Percentiles rank a stretch among this genome's conserved stretches.
phyloP scores from a whole-genome alignment of 2,888 invertebrate species.

The Drosophila incognita region DNA sequence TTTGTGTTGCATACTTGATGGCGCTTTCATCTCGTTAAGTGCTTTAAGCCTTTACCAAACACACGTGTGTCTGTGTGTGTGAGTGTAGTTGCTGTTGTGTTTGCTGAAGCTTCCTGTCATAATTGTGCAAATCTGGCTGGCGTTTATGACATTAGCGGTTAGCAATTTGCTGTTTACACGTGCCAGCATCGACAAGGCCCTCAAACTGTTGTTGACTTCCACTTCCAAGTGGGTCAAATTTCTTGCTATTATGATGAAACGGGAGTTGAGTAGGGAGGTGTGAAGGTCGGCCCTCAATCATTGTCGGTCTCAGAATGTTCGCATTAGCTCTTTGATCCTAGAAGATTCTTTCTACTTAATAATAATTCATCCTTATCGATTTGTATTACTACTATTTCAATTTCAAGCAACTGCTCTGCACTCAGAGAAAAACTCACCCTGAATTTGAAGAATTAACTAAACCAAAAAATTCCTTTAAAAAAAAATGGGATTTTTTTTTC shows the following conservation, averaged over 20 bases:
- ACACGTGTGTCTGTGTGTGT: neutral
- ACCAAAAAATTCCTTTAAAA: too few species aligned
- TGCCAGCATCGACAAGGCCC: slow-evolving; percentile 9
- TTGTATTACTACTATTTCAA: neutral
- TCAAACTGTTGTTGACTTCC: slow-evolving; percentile 8
- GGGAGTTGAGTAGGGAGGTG: neutral
- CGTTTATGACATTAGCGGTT: slow-evolving; percentile 70
- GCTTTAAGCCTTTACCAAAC: slow-evolving; percentile 69
- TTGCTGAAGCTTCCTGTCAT: slow-evolving; percentile 61
- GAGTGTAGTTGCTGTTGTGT: neutral
- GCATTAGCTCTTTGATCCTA: neutral
- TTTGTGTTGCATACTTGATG: slow-evolving; percentile 75
- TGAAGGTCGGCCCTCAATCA: neutral
- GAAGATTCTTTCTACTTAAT: neutral
- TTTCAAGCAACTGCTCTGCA: neutral
- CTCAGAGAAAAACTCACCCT: neutral
- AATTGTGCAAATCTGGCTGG: slow-evolving; percentile 70
- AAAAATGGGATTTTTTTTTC: too few species aligned
- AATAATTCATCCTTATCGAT: neutral
- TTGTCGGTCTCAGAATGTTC: neutral
- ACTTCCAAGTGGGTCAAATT: slow-evolving; percentile 8
- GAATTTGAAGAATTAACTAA: neutral
- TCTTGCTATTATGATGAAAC: neutral
- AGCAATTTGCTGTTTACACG: slow-evolving; percentile 47
- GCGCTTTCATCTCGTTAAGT: slow-evolving; percentile 75